Percentiles rank a stretch among this genome's conserved stretches.
Evolutionary conservation across 2,888 invertebrate species (phyloP).

Genomic region (Cephus sareptanus): DNA sequence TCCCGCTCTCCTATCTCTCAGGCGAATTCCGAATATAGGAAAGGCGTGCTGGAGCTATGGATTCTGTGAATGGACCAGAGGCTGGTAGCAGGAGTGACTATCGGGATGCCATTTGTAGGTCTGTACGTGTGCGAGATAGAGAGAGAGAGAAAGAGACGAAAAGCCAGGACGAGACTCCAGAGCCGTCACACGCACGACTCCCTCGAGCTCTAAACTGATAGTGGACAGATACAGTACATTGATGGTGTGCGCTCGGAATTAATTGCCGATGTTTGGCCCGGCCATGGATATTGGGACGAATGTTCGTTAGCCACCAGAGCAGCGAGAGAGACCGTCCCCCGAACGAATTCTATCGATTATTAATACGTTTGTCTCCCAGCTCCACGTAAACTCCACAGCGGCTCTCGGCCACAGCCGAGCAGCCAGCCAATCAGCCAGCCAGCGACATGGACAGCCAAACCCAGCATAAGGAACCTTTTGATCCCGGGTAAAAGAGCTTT

Average conservation of each 20-base stretch:
- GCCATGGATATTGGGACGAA: slow-evolving; percentile 48
- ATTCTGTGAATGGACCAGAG: too few species aligned
- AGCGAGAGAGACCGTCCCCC: not conserved
- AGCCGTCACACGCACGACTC: slow-evolving; percentile 55
- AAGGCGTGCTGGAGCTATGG: too few species aligned
- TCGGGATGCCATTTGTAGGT: too few species aligned
- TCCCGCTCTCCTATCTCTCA: slow-evolving; percentile 7
- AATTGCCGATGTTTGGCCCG: slow-evolving; percentile 57
- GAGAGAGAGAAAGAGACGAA: too few species aligned
- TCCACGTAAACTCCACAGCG: not conserved
- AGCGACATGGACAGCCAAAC: too few species aligned
- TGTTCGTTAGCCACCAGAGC: slow-evolving; percentile 46
- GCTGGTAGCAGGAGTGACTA: too few species aligned
- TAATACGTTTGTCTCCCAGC: not conserved
- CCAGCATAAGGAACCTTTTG: slow-evolving; percentile 21
- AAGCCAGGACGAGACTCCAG: not conserved
- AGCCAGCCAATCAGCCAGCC: too few species aligned
- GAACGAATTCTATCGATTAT: slow-evolving; percentile 7
- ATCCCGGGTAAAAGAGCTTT: slow-evolving; percentile 29
- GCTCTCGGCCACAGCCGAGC: too few species aligned
- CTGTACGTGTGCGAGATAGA: too few species aligned
- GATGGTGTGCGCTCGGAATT: slow-evolving; percentile 51
- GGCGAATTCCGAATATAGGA: too few species aligned
- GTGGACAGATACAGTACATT: slow-evolving; percentile 51
- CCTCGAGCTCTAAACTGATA: slow-evolving; percentile 52